Percentiles rank a stretch among this genome's conserved stretches.
Evolutionary conservation across 1,140 invertebrate genomes (phyloP).

Genomic region (Leptinotarsa defecta): DNA sequence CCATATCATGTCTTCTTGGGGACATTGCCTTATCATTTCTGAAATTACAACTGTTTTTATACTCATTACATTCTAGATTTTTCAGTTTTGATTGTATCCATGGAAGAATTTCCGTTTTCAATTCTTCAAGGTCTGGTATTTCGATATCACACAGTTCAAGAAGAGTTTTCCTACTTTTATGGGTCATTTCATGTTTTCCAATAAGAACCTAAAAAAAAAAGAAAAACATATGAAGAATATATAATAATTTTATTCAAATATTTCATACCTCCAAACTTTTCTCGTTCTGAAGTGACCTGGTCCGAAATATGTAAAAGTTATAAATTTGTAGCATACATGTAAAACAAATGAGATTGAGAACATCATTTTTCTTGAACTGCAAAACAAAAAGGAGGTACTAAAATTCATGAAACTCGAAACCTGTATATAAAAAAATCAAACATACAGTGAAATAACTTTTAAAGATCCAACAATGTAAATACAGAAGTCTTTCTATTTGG

Average conservation of each 20-base stretch:
- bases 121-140: not conserved
- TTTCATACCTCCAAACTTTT: constrained; percentile 11
- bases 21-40: not conserved
- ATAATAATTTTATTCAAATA: not conserved
- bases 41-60: not conserved
- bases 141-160: not conserved
- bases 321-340: constrained; percentile 11
- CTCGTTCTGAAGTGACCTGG: constrained; percentile 2
- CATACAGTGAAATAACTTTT: too few species aligned
- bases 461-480: too few species aligned
- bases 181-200: not conserved
- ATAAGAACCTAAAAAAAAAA: not conserved
- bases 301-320: constrained; percentile 17
- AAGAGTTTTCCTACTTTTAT: not conserved
- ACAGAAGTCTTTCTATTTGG: too few species aligned
- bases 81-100: not conserved
- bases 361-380: constrained; percentile 23
- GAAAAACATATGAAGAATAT: not conserved
- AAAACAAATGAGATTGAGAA: constrained; percentile 8
- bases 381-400: not conserved
- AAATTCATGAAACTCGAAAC: too few species aligned
- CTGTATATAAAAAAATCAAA: too few species aligned
- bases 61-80: not conserved
- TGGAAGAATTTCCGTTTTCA: not conserved
- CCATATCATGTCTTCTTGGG: not conserved